Percentiles rank a stretch among this genome's conserved stretches.
These are phyloP conservation scores for Atta cephalotes DNA, from an alignment of 1,140 invertebrate species.

Conservation along the genomic window DNA sequence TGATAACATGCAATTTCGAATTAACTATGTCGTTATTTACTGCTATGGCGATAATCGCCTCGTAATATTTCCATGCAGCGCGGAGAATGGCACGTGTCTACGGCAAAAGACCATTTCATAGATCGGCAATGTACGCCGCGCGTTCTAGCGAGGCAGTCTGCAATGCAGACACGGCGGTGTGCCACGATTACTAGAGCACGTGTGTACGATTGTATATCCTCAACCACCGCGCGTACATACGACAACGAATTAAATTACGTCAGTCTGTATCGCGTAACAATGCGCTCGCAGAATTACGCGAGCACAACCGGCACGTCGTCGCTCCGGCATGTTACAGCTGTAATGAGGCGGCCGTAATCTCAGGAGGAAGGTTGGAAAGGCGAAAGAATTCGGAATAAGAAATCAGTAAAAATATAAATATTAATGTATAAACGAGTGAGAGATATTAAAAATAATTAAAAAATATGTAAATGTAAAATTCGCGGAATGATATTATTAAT, in stretches of 20 bases:
- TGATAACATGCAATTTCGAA: constrained; percentile 26
- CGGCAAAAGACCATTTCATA: constrained; percentile 65
- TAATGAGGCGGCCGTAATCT: constrained; percentile 74
- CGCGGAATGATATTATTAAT: background rate
- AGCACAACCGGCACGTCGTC: constrained; percentile 67
- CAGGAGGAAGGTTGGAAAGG: constrained; percentile 44
- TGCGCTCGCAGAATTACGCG: constrained; percentile 71
- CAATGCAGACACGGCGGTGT: constrained; percentile 51
- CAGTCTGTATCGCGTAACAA: constrained; percentile 77
- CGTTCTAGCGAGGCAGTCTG: constrained; percentile 60
- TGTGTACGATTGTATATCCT: constrained; percentile 72
- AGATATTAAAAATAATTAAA: background rate
- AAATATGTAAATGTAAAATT: background rate
- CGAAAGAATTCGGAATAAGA: constrained; percentile 41
- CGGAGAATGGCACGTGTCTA: constrained; percentile 18
- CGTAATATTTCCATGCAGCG: constrained; percentile 44
- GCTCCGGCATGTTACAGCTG: constrained; percentile 68
- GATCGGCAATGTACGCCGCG: constrained; percentile 59
- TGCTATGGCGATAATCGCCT: constrained; percentile 32
- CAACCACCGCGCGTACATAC: constrained; percentile 52
- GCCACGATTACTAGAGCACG: constrained; percentile 73
- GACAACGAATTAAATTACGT: constrained; percentile 75
- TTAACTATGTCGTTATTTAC: constrained; percentile 56
- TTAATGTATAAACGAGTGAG: background rate
- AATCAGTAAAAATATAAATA: background rate